phyloP scores from a whole-genome alignment of 2,888 invertebrate species.

The Caenorhabditis angaria region DNA sequence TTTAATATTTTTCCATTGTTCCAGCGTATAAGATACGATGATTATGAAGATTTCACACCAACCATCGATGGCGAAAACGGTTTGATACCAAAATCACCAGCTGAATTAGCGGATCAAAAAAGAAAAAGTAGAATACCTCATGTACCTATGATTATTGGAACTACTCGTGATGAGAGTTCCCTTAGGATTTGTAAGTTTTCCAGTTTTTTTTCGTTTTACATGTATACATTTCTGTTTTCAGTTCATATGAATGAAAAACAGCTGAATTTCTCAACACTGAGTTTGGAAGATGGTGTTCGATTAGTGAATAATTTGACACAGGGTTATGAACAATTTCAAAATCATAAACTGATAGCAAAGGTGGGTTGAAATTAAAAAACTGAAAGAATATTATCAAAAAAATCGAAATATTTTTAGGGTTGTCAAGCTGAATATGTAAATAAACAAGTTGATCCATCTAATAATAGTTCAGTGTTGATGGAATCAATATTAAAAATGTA shows the following conservation, averaged over 20 bases:
- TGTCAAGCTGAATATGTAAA: conserved; percentile 71
- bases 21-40: conserved; percentile 56
- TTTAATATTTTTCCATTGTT: conserved; percentile 5
- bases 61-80: conserved; percentile 70
- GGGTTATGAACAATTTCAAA: conserved; percentile 66
- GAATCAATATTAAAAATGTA: conserved; percentile 70
- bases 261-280: conserved; percentile 64
- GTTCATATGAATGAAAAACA: conserved; percentile 69
- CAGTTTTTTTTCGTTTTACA: background rate
- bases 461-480: conserved; percentile 57
- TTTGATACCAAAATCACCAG: conserved; percentile 68
- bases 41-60: conserved; percentile 72
- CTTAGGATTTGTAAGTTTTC: conserved; percentile 63
- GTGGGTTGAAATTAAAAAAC: conserved; percentile 14
- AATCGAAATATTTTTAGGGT: conserved; percentile 45
- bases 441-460: conserved; percentile 65
- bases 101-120: conserved; percentile 60
- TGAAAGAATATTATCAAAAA: background rate
- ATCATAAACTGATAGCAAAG: conserved; percentile 67
- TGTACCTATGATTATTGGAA: conserved; percentile 69
- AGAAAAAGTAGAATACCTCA: no score
- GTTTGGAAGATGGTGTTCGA: conserved; percentile 56
- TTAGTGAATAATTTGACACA: conserved; percentile 68
- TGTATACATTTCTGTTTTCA: conserved; percentile 33
- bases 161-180: conserved; percentile 71